These are phyloP conservation scores for Drepana arcuata DNA, from an alignment of 1,140 invertebrate genomes.

Conservation along the genomic window DNA sequence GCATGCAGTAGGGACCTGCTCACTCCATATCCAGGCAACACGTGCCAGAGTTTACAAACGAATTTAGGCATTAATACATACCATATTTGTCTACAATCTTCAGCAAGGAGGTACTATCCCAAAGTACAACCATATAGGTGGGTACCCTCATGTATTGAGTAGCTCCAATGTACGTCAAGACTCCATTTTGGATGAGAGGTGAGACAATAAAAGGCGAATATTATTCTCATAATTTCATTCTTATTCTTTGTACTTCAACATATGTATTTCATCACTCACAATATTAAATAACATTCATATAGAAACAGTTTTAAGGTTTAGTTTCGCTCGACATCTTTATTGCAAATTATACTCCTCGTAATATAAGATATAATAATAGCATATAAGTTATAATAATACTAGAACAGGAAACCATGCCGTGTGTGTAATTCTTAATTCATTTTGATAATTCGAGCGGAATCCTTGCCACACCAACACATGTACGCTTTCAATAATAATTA, in stretches of 20 bases:
- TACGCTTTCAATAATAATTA: conserved; percentile 7
- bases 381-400: too few species aligned
- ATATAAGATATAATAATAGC: background rate
- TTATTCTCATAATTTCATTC: conserved; percentile 43
- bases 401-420: too few species aligned
- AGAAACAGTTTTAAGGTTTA: conserved; percentile 12
- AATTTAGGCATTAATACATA: too few species aligned
- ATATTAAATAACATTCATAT: conserved; percentile 54
- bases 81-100: too few species aligned
- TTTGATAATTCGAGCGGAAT: conserved; percentile 24
- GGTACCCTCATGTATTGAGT: too few species aligned
- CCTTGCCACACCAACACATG: conserved; percentile 11
- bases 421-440: too few species aligned
- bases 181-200: background rate
- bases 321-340: conserved; percentile 20
- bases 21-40: background rate
- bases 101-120: too few species aligned
- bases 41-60: background rate
- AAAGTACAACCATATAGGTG: too few species aligned
- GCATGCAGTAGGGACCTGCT: too few species aligned
- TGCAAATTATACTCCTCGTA: background rate
- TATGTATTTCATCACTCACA: conserved; percentile 60
- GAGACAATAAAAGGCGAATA: conserved; percentile 45
- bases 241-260: conserved; percentile 65
- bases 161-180: background rate